These are phyloP conservation scores for Allolobophora icterica DNA, from an alignment of 2,888 invertebrate genomes.

Conservation along the genomic window DNA sequence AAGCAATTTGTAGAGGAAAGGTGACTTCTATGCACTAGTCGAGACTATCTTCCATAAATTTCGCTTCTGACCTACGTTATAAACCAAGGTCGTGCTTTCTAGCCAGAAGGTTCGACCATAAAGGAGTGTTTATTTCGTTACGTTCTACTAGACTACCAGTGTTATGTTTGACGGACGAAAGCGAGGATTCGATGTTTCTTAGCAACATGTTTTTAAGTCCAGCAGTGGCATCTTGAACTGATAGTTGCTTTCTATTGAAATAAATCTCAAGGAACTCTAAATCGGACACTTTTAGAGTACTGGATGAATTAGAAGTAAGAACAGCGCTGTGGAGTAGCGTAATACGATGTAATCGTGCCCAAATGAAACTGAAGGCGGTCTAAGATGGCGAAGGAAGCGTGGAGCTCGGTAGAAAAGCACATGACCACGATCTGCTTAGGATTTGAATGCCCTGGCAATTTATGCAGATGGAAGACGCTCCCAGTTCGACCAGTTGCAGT, in stretches of 20 bases:
- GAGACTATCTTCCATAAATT: no score
- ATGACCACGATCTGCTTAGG: neutral
- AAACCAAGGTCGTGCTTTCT: neutral
- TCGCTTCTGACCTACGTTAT: no score
- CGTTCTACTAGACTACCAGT: neutral
- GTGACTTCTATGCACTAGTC: no score
- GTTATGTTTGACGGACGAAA: no score
- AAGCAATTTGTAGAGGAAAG: neutral
- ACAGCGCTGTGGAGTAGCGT: neutral
- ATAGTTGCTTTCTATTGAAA: neutral
- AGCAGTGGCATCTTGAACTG: neutral
- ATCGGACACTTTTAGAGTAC: neutral
- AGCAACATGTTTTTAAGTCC: neutral
- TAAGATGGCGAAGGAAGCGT: neutral
- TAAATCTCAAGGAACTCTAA: neutral
- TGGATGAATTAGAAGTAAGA: no score
- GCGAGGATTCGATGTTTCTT: neutral
- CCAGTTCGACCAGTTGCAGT: no score
- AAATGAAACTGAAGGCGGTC: neutral
- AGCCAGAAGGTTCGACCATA: neutral
- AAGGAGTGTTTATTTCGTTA: neutral
- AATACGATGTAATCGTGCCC: neutral
- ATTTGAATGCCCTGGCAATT: no score
- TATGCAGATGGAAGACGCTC: no score
- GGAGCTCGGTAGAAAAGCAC: neutral